Base-by-base conservation (phyloP, 2,113 vertebrate species). In the Hemichromis elongatus region DNA sequence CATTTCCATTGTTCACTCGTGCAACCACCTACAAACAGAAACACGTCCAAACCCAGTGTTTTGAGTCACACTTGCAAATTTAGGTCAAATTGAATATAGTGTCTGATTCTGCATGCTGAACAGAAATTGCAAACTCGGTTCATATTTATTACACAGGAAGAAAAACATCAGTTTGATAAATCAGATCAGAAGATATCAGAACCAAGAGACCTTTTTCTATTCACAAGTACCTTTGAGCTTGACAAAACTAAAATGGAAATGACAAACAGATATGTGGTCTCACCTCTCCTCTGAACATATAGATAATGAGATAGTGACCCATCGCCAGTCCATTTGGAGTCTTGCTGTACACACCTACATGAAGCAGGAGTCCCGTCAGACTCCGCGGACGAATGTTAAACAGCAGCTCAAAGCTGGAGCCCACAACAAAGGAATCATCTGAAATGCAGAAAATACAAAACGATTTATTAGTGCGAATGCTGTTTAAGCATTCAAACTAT, bases 241-340 rank as follows among this genome's bases (percentile, higher is more conserved):
- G 66, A 33, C 26, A 21, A 8, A 12, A 26, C 5, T 3, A 9
- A 1, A 5, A 14, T 66, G 42, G 30, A 47, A 12, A 55, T 8
- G 73, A 6, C 5, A 50, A 30, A 50, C 30, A 55, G 35, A 35
- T 47, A 11, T 19, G 16, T 19, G 5, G 14, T 83, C 95, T 85
- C 68, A 99, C 98, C 97, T 97, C 96, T 94, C 97, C 98, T 68
- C 79, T 89, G 78, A 96, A 95, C 96, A 98, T 96, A 86, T 97
- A 98, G 50, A 99, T 28, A 28, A 91, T 96, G 89, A 99, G 87
- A 82, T 96, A 96, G 82, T 92, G 94, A 2, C 82, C 80, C 81
- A 13, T 55, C 1, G 7, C 26, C n/a, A 79, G 21, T 40, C 73
- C 85, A 52, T 52, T 26, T 5, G 59, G 80, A 24, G 28, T 84